These are phyloP conservation scores for Entomobrya multifasciata DNA, from an alignment of 2,888 invertebrate genomes.

Conservation along the genomic window DNA sequence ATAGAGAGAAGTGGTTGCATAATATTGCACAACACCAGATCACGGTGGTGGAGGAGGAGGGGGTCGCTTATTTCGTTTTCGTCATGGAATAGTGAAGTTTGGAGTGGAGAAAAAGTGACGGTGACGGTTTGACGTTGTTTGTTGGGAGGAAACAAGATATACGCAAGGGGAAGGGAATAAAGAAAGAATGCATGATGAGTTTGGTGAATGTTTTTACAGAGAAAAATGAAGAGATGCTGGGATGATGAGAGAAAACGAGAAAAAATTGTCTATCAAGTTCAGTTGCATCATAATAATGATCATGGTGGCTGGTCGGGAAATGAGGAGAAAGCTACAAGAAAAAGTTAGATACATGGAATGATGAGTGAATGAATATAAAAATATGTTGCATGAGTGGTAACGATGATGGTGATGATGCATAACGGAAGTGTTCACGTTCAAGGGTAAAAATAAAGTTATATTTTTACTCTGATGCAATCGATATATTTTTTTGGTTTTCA, in stretches of 20 bases:
- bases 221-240: background rate
- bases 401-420: constrained; percentile 5
- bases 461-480: constrained; percentile 6
- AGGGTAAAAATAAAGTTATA: constrained; percentile 1
- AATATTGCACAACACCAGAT: constrained; percentile 31
- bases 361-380: constrained; percentile 50
- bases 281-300: constrained; percentile 38
- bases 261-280: constrained; percentile 57
- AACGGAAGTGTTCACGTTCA: constrained; percentile 13
- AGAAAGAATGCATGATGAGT: background rate
- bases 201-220: background rate
- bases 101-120: constrained; percentile 21
- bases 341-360: too few species aligned
- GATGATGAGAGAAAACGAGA: constrained; percentile 16
- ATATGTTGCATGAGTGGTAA: background rate
- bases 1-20: constrained; percentile 37
- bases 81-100: constrained; percentile 20
- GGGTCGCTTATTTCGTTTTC: constrained; percentile 5
- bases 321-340: constrained; percentile 46
- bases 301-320: constrained; percentile 22
- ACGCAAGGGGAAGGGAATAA: background rate
- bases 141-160: constrained; percentile 29
- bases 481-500: background rate
- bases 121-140: background rate
- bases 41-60: too few species aligned